These are phyloP conservation scores for Styela plicata DNA, from an alignment of 23 tunicate species.

Conservation along the genomic window DNA sequence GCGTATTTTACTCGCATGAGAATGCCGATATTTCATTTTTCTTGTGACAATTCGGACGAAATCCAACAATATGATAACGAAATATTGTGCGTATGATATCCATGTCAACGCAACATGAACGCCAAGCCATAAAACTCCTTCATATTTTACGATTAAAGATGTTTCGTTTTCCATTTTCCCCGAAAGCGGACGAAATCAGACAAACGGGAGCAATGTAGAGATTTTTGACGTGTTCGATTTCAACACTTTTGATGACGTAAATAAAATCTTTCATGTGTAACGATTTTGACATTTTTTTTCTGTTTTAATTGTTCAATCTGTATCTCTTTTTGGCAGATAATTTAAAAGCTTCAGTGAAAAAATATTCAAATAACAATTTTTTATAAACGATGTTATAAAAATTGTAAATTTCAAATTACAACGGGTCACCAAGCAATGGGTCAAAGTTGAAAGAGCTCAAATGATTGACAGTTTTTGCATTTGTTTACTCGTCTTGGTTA, in stretches of 20 bases:
- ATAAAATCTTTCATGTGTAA: too few relatives aligned
- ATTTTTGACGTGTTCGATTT: too few relatives aligned
- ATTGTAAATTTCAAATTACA: too few relatives aligned
- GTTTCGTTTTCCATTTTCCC: constrained; percentile 12
- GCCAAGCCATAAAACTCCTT: constrained; percentile 22
- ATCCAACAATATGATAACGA: constrained; percentile 1
- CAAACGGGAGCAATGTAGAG: too few relatives aligned
- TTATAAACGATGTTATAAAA: too few relatives aligned
- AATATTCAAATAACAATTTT: too few relatives aligned
- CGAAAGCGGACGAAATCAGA: too few relatives aligned
- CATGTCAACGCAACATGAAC: constrained; percentile 13
- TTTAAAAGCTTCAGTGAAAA: too few relatives aligned
- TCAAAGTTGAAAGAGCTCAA: neutral
- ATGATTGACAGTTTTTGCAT: neutral
- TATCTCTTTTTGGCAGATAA: too few relatives aligned
- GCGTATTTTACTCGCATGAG: neutral
- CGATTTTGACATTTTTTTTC: too few relatives aligned
- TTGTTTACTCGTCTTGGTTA: neutral
- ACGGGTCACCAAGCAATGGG: neutral
- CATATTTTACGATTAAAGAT: constrained; percentile 2
- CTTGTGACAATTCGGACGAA: constrained; percentile 1
- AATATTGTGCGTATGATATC: constrained; percentile 13
- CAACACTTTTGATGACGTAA: too few relatives aligned
- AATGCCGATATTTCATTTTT: neutral
- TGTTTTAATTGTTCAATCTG: too few relatives aligned